phyloP scores from a whole-genome alignment of 2,797 vertebrate species.

The Capromys pilorides region DNA sequence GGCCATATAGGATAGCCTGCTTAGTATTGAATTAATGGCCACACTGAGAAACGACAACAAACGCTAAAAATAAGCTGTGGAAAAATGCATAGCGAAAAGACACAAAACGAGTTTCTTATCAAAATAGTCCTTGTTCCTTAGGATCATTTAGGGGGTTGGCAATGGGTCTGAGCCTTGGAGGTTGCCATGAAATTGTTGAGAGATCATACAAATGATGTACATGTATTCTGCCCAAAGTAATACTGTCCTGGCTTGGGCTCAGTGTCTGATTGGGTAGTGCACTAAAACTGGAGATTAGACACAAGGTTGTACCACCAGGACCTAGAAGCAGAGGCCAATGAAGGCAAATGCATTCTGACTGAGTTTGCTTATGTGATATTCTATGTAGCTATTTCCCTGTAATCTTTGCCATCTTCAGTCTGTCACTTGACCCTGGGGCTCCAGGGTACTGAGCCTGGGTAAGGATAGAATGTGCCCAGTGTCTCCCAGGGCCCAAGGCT shows the following conservation, averaged over 20 bases:
- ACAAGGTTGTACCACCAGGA: neutral
- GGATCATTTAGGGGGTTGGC: neutral
- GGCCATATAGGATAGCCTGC: neutral
- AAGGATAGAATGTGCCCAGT: neutral
- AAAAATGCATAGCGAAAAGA: neutral
- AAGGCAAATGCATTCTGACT: neutral
- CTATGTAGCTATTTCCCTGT: neutral
- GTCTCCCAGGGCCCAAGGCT: neutral
- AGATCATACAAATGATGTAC: neutral
- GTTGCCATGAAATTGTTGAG: neutral
- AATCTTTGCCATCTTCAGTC: neutral
- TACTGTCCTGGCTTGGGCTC: no score
- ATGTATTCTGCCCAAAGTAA: neutral
- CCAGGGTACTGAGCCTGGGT: neutral
- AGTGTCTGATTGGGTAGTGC: neutral
- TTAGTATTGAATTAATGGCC: neutral
- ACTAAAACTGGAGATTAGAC: conserved; percentile 3
- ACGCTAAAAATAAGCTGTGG: neutral
- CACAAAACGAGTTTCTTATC: neutral
- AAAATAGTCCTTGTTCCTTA: neutral
- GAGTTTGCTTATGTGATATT: neutral
- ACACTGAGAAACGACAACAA: neutral
- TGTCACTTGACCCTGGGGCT: neutral
- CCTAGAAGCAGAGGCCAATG: neutral
- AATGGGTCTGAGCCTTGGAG: neutral